A percentile compares a stretch with the other conserved stretches of the same genome.
Evolutionary conservation across 2,113 vertebrate genomes (phyloP).

Genomic region (Hippocampus mohnikei): DNA sequence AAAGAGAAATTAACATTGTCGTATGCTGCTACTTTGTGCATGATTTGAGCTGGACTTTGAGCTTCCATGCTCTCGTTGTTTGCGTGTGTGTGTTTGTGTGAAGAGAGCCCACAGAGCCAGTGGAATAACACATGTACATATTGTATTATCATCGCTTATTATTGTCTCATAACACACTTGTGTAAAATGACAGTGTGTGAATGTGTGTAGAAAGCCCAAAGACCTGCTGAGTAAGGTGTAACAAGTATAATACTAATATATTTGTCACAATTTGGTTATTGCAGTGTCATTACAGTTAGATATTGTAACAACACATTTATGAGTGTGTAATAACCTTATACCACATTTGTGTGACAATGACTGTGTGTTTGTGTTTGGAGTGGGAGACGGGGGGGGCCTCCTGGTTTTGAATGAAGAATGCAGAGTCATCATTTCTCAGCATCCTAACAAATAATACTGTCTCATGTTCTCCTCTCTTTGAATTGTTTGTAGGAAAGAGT

Average conservation of each 20-base stretch:
- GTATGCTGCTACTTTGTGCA: background rate
- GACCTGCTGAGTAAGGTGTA: no score
- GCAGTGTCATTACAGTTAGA: background rate
- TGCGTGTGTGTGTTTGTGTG: slow-evolving; percentile 4
- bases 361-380: slow-evolving; percentile 14
- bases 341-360: background rate
- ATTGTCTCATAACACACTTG: no score
- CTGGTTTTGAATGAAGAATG: slow-evolving; percentile 47
- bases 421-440: slow-evolving; percentile 58
- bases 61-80: slow-evolving; percentile 14
- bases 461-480: slow-evolving; percentile 23
- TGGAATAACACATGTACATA: background rate
- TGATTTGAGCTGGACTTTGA: slow-evolving; percentile 50
- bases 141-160: no score
- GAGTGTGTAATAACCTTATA: background rate
- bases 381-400: slow-evolving; percentile 27
- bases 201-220: no score
- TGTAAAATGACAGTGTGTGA: no score
- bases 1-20: background rate
- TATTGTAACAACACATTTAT: no score
- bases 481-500: background rate
- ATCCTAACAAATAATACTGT: slow-evolving; percentile 41
- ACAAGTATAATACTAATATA: no score
- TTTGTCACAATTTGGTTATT: background rate
- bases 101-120: no score